Conservation (phyloP, 2,888 invertebrate species). For the Nemurella pictetii region DNA sequence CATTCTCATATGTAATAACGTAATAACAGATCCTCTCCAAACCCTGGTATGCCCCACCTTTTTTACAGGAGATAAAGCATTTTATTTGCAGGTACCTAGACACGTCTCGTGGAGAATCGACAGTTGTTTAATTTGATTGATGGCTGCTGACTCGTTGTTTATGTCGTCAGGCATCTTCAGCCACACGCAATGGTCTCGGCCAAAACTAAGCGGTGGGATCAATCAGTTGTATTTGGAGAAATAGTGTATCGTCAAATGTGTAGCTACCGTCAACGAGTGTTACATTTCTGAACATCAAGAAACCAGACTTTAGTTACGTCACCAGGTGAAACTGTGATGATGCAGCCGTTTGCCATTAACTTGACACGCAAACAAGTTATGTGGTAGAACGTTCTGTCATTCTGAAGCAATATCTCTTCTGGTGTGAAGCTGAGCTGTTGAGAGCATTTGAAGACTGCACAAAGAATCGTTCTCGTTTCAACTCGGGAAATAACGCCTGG, state of each 20-base stretch:
- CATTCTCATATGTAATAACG: not conserved
- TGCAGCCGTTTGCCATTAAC: not conserved
- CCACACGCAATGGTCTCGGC: slow-evolving; percentile 24
- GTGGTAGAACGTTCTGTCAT: not conserved
- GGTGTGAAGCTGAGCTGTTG: not conserved
- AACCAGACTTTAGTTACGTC: not conserved
- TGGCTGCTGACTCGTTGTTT: slow-evolving; percentile 40
- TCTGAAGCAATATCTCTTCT: not conserved
- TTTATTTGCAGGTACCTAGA: slow-evolving; percentile 42
- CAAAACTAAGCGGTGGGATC: slow-evolving; percentile 43
- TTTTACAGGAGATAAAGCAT: slow-evolving; percentile 40
- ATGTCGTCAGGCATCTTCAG: slow-evolving; percentile 40
- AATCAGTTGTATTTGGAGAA: slow-evolving; percentile 26
- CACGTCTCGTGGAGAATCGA: slow-evolving; percentile 31
- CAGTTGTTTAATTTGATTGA: slow-evolving; percentile 27
- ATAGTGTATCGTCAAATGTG: slow-evolving; percentile 10
- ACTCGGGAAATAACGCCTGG: no score
- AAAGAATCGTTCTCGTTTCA: no score
- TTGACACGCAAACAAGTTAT: not conserved
- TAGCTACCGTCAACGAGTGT: not conserved
- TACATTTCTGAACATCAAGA: not conserved
- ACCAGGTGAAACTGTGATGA: not conserved
- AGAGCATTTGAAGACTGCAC: not conserved
- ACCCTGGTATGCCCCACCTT: slow-evolving; percentile 17
- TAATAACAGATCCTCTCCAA: not conserved